A percentile compares a stretch with the other conserved stretches of the same genome.
Evolutionary conservation across 2,888 invertebrate species (phyloP).

Genomic region (Drosophila gaucha): DNA sequence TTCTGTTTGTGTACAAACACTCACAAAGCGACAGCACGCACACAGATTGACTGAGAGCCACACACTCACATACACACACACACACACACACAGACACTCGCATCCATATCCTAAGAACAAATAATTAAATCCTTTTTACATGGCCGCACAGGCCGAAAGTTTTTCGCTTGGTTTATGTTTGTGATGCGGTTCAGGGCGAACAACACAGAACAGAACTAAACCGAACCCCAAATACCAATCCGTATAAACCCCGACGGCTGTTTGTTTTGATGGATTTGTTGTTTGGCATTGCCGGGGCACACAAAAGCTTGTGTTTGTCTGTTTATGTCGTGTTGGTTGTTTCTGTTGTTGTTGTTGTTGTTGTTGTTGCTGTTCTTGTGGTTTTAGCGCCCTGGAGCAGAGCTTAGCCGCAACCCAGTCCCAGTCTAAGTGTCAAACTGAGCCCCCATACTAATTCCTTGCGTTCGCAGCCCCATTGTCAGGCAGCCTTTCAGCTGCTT

Average conservation of each 20-base stretch:
- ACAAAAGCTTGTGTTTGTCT: constrained; percentile 79
- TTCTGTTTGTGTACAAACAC: constrained; percentile 62
- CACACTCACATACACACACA: constrained; percentile 22
- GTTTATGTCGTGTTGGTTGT: constrained; percentile 71
- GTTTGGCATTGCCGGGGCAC: constrained; percentile 52
- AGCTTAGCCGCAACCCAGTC: constrained; percentile 28
- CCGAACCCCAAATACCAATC: constrained; percentile 34
- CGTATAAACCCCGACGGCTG: constrained; percentile 65
- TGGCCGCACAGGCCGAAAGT: constrained; percentile 72
- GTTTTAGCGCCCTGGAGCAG: constrained; percentile 51
- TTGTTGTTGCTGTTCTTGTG: constrained; percentile 48
- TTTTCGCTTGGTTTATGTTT: constrained; percentile 47
- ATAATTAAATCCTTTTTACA: constrained; percentile 84
- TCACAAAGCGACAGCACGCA: constrained; percentile 36
- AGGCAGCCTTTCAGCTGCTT: constrained; percentile 43
- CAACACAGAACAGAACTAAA: constrained; percentile 3
- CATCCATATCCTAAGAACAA: constrained; percentile 76
- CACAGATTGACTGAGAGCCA: constrained; percentile 9
- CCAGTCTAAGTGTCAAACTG: not conserved
- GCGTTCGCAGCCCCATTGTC: constrained; percentile 22
- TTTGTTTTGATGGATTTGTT: constrained; percentile 82
- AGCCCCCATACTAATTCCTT: constrained; percentile 8
- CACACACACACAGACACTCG: constrained; percentile 8
- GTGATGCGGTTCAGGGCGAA: constrained; percentile 34
- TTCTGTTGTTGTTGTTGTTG: constrained; percentile 30